Base-by-base conservation (phyloP, 2,797 vertebrate species). In the Trachurus trachurus region DNA sequence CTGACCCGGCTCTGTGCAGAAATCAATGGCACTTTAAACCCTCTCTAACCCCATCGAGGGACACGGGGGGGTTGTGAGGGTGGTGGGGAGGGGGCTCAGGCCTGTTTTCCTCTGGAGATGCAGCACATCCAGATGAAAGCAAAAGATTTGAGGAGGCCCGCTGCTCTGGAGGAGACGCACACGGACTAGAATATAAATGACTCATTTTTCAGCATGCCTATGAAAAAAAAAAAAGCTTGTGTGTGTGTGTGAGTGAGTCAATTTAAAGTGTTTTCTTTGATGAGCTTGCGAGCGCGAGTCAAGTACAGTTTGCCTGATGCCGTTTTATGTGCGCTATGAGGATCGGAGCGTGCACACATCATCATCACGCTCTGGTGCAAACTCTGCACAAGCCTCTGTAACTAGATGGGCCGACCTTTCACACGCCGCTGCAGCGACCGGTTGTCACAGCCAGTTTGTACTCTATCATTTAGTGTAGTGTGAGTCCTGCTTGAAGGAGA, bases 11-110 rank as follows among this genome's bases (percentile, higher is more conserved):
- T 78, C 67, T 85, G 74, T 89, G 44, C 52, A 88, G 76, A 88
- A 93, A 93, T 94, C 92, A 85, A 93, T 93, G 91, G 76, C 75
- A 81, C 87, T 88, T 85, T 85, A 88, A 92, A 89, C 71, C 83
- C 76, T 66, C 77, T 87, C 76, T 85, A 90, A 80, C 84, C 71
- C 44, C 0, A 57, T 63, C 85, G 81, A 75, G 76, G 88, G 81
- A 87, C 80, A 60, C 6, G 31, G 31, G 31, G 0, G 26, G 26
- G 26, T 1, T 3, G 26, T 26, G 26, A 26, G 26, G 26, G 26
- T 26, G 26, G 26, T 26, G 26, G 26, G 26, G 26, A 26, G 26
- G 47, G 80, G 66, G 76, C 84, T 87, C 39, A 70, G 16, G 80
- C 71, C 71, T 78, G 76, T 77, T 85, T 78, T 76, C 49, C 85